Base-by-base conservation (phyloP, 2,888 invertebrate species). In the Frankliniella fusca region DNA sequence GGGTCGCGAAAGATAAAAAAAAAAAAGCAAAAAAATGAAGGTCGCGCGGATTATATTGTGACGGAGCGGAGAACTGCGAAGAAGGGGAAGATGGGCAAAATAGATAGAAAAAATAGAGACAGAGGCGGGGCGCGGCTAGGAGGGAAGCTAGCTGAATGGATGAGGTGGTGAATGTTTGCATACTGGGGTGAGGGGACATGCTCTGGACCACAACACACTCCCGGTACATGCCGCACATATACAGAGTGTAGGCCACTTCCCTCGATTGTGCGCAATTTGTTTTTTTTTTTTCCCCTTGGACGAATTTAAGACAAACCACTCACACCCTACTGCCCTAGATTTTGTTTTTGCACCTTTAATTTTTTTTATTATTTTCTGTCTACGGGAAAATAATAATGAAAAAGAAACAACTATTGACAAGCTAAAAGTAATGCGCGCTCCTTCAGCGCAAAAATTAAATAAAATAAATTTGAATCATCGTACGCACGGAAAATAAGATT, bases 131-230 rank as follows among this genome's bases (percentile, higher is more conserved):
- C 2, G 38, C 2, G 38, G 38, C n/a, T n/a, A n/a, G 38, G 38
- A 5, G 38, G 38, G 38, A 2, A 38, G 38, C 15, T 18, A 61
- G 61, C 15, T 61, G 70, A 76, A 76, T 76, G 70, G 70, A 76
- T 76, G 70, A 76, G 70, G 70, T 76, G 70, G 70, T 12, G 70
- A 76, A 76, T 76, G 70, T 76, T 76, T 76, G 70, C 70, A 76
- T 76, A 76, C 70, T 76, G 70, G 70, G 23, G 61, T n/a, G 61
- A 61, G 61, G 61, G 61, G 61, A 61, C 61, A 61, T 18, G 61
- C 18, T 15, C 27, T 10, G 27, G 15, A 20, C 54, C 54, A 15
- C 54, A 15, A 54, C 54, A 54, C 38, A 38, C 38, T 38, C 38
- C 38, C 38, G 38, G 38, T 38, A 76, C 70, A 76, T 27, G 70